These are phyloP conservation scores for Pristiophorus japonicus DNA, from an alignment of 2,113 vertebrate species.

Conservation along the genomic window DNA sequence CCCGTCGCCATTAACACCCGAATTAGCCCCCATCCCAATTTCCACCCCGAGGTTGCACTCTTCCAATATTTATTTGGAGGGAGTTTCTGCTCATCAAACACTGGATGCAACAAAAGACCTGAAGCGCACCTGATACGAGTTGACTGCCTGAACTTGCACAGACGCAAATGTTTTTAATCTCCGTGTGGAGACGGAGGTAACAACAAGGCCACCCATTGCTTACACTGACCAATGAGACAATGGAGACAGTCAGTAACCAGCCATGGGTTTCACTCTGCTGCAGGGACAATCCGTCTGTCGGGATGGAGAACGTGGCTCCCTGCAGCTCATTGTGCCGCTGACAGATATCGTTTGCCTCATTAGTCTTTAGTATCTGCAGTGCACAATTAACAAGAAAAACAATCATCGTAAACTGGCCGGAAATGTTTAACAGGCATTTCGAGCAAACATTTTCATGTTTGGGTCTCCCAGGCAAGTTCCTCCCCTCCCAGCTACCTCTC, in stretches of 20 bases:
- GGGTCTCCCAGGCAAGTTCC: not conserved
- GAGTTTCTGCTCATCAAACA: not conserved
- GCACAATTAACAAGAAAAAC: not conserved
- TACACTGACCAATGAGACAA: conserved; percentile 7
- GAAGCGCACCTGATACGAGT: not conserved
- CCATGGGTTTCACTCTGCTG: not conserved
- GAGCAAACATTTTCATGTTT: not conserved
- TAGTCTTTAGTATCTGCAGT: not conserved
- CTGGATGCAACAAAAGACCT: not conserved
- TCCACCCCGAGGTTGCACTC: too few species aligned
- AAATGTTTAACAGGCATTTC: not conserved
- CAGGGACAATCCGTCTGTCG: not conserved
- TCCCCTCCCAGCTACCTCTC: not conserved
- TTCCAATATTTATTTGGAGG: not conserved
- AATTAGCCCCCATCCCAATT: too few species aligned
- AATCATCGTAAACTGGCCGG: not conserved
- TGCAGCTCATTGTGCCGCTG: not conserved
- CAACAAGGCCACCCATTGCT: not conserved
- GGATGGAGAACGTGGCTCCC: not conserved
- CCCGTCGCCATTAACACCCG: too few species aligned
- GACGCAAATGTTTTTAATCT: not conserved
- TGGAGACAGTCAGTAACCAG: not conserved
- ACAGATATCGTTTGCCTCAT: conserved; percentile 5
- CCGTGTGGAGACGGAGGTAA: not conserved
- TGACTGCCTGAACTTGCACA: not conserved